Evolutionary conservation across 2,797 vertebrate genomes (phyloP).

Genomic region (Manis pentadactyla): DNA sequence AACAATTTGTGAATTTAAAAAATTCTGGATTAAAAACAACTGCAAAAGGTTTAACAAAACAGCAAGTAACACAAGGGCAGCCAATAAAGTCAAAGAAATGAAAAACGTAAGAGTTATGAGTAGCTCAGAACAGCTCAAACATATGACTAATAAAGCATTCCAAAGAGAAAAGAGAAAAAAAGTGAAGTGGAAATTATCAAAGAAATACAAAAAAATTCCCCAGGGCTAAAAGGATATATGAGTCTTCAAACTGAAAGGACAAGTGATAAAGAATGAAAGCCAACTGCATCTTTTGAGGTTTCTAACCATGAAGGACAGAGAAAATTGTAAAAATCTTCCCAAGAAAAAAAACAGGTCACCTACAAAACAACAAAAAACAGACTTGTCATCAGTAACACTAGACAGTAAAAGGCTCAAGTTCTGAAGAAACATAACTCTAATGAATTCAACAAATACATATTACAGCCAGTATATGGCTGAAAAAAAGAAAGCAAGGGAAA

Average conservation of each 20-base stretch:
- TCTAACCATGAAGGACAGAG: neutral
- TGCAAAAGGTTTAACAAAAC: neutral
- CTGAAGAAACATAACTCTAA: neutral
- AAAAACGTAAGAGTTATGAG: neutral
- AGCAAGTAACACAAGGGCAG: slow-evolving; percentile 15
- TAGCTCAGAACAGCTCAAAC: neutral
- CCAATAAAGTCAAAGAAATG: neutral
- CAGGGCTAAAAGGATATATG: neutral
- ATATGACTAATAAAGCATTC: neutral
- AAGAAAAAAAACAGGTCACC: neutral
- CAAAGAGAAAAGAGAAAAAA: neutral
- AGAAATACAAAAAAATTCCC: neutral
- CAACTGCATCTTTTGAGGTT: neutral
- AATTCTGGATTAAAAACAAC: neutral
- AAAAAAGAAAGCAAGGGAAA: neutral
- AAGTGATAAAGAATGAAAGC: neutral
- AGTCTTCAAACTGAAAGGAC: neutral
- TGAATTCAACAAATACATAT: neutral
- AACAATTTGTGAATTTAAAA: neutral
- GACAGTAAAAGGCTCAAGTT: slow-evolving; percentile 22
- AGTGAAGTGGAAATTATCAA: neutral
- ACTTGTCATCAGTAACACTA: neutral
- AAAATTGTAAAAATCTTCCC: neutral
- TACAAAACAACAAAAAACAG: neutral
- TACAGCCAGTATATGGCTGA: neutral